phyloP scores from a whole-genome alignment of 23 tunicate species.

The Halocynthia aurantium region DNA sequence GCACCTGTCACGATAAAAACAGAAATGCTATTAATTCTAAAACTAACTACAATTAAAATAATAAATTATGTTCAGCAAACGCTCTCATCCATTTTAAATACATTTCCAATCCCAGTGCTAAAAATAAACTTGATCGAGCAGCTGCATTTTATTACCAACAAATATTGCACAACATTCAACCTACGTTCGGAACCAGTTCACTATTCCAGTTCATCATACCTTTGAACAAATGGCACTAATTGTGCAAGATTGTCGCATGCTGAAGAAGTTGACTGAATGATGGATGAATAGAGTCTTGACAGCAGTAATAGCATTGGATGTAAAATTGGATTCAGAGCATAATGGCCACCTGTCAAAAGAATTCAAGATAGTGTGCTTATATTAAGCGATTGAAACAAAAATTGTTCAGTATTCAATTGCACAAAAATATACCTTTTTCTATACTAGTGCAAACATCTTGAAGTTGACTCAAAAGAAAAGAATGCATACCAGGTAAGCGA shows the following conservation, averaged over 20 bases:
- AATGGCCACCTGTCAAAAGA: slow-evolving; percentile 26
- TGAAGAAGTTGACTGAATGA: slow-evolving; percentile 3
- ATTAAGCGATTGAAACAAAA: slow-evolving; percentile 46
- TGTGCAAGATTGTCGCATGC: no score
- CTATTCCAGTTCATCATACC: no score
- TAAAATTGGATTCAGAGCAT: slow-evolving; percentile 1
- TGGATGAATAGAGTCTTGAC: slow-evolving; percentile 64
- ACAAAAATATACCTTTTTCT: slow-evolving; percentile 3
- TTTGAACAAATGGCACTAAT: no score
- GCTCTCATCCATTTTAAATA: no score
- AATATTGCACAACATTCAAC: no score
- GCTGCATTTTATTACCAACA: no score
- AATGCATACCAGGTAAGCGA: slow-evolving; percentile 38
- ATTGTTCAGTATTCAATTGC: slow-evolving; percentile 11
- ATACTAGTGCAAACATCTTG: background rate
- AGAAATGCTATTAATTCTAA: no score
- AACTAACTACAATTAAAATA: no score
- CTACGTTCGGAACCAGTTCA: no score
- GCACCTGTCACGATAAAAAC: slow-evolving; percentile 18
- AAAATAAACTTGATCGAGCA: no score
- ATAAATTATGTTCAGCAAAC: no score
- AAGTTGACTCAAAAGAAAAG: slow-evolving; percentile 35
- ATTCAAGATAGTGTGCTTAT: slow-evolving; percentile 25
- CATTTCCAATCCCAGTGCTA: no score
- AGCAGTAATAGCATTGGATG: slow-evolving; percentile 67